Conservation (phyloP, 2,113 vertebrate species). For the Chamaetylas fuelleborni region DNA sequence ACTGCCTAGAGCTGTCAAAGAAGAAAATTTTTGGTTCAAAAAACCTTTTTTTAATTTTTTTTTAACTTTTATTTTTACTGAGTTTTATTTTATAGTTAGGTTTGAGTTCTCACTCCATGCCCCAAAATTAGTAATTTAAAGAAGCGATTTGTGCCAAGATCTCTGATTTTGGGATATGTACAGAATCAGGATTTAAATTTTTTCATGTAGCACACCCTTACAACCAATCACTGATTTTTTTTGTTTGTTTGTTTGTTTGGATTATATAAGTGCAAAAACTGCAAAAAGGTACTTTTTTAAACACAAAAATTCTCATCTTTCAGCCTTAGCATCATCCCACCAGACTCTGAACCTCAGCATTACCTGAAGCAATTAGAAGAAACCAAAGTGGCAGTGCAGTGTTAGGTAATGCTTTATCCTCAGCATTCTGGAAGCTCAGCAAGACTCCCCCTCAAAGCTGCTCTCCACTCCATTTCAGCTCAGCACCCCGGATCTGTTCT, state of each 20-base stretch:
- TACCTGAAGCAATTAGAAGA: conserved; percentile 49
- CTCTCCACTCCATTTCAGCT: conserved; percentile 31
- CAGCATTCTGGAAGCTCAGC: conserved; percentile 57
- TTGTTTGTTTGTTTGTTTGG: not conserved
- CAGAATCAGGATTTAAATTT: not conserved
- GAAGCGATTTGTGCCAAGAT: not conserved
- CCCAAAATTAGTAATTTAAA: not conserved
- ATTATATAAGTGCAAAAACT: not conserved
- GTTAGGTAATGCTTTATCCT: conserved; percentile 37
- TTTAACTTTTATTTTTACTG: not conserved
- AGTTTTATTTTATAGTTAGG: not conserved
- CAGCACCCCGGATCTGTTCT: conserved; percentile 43
- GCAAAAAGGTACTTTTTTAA: not conserved
- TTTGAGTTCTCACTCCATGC: not conserved
- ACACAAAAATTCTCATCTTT: not conserved
- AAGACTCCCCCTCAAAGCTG: conserved; percentile 42
- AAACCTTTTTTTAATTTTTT: not conserved
- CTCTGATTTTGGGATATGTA: not conserved
- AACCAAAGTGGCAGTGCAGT: conserved; percentile 29
- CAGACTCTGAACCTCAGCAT: conserved; percentile 29
- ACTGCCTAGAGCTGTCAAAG: not conserved
- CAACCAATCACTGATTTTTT: not conserved
- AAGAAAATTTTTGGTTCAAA: not conserved
- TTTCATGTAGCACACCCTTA: not conserved
- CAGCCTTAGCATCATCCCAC: not conserved